These are phyloP conservation scores for Diceros bicornis DNA, from an alignment of 2,797 vertebrate genomes.

Conservation along the genomic window DNA sequence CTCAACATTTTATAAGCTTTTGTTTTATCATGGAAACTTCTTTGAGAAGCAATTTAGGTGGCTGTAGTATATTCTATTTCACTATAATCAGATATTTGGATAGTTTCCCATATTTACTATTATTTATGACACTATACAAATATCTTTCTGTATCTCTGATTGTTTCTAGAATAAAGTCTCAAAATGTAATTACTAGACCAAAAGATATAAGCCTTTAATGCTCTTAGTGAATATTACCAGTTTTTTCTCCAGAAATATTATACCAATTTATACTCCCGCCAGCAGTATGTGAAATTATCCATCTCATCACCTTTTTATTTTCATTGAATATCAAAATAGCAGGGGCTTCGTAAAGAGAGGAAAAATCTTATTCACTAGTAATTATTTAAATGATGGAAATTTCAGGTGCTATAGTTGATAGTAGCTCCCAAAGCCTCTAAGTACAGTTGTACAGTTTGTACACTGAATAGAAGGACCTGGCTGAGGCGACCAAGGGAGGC, in stretches of 20 bases:
- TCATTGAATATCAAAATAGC: slow-evolving; percentile 17
- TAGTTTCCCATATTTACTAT: neutral
- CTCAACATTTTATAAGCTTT: neutral
- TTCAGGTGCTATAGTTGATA: neutral
- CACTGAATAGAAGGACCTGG: neutral
- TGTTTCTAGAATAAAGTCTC: neutral
- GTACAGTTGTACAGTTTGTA: neutral
- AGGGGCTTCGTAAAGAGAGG: neutral
- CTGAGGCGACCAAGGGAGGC: neutral
- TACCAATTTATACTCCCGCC: neutral
- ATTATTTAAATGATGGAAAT: slow-evolving; percentile 18
- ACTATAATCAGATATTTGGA: neutral
- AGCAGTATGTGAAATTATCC: neutral
- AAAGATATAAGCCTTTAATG: neutral
- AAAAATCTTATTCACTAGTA: neutral
- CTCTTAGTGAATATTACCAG: neutral
- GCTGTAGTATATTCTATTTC: neutral
- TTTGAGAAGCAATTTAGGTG: slow-evolving; percentile 9
- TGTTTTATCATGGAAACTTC: neutral
- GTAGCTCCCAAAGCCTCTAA: neutral
- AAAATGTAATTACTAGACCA: neutral
- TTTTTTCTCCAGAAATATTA: neutral
- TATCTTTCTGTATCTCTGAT: neutral
- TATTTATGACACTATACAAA: neutral
- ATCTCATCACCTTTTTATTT: slow-evolving; percentile 15